These are phyloP conservation scores for Geococcyx californianus DNA, from an alignment of 2,113 vertebrate species.

Conservation along the genomic window DNA sequence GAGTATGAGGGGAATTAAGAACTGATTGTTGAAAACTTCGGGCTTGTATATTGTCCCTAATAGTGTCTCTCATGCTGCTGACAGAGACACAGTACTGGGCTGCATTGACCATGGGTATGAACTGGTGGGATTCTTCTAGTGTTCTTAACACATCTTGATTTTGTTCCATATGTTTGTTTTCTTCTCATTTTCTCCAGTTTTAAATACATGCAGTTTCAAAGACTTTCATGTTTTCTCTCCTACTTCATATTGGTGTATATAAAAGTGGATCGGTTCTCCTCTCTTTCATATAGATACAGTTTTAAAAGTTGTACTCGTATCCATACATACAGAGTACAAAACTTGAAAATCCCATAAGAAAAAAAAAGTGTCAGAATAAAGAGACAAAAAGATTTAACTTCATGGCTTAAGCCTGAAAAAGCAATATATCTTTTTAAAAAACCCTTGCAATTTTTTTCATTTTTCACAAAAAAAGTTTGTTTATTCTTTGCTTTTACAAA, in stretches of 20 bases:
- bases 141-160: neutral
- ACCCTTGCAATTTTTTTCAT: neutral
- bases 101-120: neutral
- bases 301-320: neutral
- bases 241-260: accelerated
- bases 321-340: neutral
- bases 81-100: neutral
- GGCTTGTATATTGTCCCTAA: neutral
- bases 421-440: neutral
- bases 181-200: neutral
- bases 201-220: neutral
- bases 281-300: neutral
- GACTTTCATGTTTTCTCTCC: neutral
- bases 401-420: neutral
- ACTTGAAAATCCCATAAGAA: constrained; percentile 46
- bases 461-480: constrained; percentile 27
- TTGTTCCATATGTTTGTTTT: neutral
- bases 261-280: neutral
- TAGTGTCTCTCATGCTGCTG: accelerated
- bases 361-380: neutral
- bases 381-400: constrained; percentile 14
- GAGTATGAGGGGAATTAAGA: neutral
- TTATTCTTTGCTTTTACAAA: constrained; percentile 36
- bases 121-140: neutral
- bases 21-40: neutral